Conservation (phyloP, 2,888 invertebrate species). For the Tenthredo distinguenda region DNA sequence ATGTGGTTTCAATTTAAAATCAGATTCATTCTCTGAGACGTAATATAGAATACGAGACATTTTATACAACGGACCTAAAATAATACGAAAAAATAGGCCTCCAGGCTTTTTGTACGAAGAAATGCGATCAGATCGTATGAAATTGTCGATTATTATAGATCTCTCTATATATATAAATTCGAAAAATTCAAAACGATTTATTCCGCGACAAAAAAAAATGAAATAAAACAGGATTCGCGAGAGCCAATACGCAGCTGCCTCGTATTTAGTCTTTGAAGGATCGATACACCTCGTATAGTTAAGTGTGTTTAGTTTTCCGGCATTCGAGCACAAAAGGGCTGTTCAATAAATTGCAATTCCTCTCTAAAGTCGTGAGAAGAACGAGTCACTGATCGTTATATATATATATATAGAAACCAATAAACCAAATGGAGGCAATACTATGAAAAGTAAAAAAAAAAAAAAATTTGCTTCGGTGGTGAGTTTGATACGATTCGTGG, state of each 20-base stretch:
- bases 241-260: neutral
- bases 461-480: neutral
- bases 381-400: neutral
- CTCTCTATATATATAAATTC: neutral
- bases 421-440: conserved; percentile 1
- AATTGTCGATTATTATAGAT: neutral
- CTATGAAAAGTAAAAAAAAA: neutral
- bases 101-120: neutral
- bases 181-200: neutral
- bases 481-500: neutral
- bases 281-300: conserved; percentile 10
- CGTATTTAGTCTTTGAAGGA: neutral
- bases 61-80: neutral
- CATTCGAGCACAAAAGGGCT: neutral
- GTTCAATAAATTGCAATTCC: conserved; percentile 6
- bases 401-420: neutral
- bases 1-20: conserved; percentile 7
- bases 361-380: neutral
- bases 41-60: neutral
- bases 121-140: neutral
- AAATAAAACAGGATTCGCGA: neutral
- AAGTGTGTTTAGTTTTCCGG: neutral
- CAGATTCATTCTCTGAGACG: neutral
- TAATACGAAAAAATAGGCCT: neutral
- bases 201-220: neutral